Percentiles rank a stretch among this genome's conserved stretches.
Conservation (phyloP, 2,113 vertebrate species). For the Psophia crepitans region DNA sequence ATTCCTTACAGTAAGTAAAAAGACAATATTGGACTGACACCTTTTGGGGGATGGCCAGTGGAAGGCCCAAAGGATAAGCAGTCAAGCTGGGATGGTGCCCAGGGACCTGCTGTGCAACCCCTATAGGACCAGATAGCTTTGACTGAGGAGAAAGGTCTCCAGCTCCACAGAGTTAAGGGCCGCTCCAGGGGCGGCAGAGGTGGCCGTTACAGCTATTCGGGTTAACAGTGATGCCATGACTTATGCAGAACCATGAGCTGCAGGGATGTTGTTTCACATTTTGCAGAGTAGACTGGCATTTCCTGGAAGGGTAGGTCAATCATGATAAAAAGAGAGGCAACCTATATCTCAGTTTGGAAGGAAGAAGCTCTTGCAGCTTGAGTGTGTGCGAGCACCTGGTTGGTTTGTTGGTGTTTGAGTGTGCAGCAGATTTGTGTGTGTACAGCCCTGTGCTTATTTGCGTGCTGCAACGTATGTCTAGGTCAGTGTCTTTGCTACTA, state of each 20-base stretch:
- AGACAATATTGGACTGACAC: neutral
- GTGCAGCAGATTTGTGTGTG: neutral
- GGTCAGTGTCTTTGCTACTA: neutral
- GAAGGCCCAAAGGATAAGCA: neutral
- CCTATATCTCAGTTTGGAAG: neutral
- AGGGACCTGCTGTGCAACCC: neutral
- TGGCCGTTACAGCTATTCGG: neutral
- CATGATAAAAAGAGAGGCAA: neutral
- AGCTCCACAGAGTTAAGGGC: neutral
- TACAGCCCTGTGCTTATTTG: neutral
- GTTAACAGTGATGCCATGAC: neutral
- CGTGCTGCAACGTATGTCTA: neutral
- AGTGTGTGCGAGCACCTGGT: fast-evolving
- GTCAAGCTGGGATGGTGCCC: neutral
- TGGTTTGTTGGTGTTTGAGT: neutral
- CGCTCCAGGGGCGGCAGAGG: neutral
- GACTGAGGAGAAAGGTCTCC: neutral
- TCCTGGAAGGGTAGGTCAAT: neutral
- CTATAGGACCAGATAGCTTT: neutral
- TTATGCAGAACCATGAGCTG: neutral
- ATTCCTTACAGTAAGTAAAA: neutral
- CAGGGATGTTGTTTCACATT: neutral
- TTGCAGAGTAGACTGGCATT: neutral
- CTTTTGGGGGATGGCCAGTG: neutral
- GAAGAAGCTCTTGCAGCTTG: neutral